Evolutionary conservation across 1,140 invertebrate genomes (phyloP).

Genomic region (Saccostrea echinata): DNA sequence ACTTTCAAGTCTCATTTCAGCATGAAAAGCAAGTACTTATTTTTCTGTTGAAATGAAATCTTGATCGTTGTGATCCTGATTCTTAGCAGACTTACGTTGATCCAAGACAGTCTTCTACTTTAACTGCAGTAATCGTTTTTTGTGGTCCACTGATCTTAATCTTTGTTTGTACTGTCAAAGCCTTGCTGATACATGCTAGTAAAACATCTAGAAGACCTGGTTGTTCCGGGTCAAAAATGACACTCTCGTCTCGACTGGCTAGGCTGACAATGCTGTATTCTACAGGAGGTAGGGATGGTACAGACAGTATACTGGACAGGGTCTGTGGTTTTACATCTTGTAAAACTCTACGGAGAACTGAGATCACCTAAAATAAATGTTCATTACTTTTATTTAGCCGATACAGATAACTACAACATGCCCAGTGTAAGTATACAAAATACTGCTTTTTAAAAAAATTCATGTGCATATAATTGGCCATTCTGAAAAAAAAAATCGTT

Average conservation of each 20-base stretch:
- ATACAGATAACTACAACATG: neutral
- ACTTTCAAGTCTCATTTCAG: too few species aligned
- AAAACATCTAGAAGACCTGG: constrained; percentile 89
- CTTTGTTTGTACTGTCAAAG: constrained; percentile 92
- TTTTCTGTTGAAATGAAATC: neutral
- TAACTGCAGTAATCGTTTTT: constrained; percentile 85
- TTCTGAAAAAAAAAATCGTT: too few species aligned
- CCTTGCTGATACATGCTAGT: constrained; percentile 91
- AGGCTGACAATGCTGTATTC: constrained; percentile 86
- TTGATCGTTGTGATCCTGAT: neutral
- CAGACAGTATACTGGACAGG: constrained; percentile 83
- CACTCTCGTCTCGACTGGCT: constrained; percentile 69
- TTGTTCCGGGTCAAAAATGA: constrained; percentile 83
- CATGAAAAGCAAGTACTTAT: too few species aligned
- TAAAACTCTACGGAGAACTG: constrained; percentile 89
- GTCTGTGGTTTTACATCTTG: constrained; percentile 87
- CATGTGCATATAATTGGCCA: too few species aligned
- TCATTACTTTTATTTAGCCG: neutral
- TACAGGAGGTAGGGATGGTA: constrained; percentile 86
- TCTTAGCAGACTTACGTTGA: neutral
- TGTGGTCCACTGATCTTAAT: constrained; percentile 85
- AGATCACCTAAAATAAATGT: constrained; percentile 83
- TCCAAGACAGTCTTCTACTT: constrained; percentile 81
- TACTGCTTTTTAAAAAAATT: neutral
- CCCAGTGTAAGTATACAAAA: neutral